Conservation (phyloP, 2,797 vertebrate species). For the Onychomys leucogaster region DNA sequence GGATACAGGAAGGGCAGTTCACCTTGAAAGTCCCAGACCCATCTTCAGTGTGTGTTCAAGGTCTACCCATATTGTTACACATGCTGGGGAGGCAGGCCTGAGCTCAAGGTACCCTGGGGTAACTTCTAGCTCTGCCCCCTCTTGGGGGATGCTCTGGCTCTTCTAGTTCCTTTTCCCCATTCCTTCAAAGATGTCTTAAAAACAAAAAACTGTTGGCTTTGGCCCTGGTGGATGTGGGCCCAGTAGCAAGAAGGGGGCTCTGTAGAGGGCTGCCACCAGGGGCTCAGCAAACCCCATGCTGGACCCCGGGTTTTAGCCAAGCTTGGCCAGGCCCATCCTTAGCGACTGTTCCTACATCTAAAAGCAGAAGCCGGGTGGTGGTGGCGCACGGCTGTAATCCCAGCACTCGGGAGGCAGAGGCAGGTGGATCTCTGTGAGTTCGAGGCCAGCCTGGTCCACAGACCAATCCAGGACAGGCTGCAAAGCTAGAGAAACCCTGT, state of each 20-base stretch:
- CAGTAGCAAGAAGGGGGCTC: not conserved
- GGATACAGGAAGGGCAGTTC: not conserved
- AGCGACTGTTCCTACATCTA: not conserved
- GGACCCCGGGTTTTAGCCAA: not conserved
- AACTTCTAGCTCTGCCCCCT: not conserved
- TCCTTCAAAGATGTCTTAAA: not conserved
- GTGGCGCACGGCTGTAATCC: no score
- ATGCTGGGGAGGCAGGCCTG: not conserved
- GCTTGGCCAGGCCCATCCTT: not conserved
- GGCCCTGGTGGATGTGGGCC: not conserved
- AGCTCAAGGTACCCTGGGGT: not conserved
- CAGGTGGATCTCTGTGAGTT: no score
- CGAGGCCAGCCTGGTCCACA: no score
- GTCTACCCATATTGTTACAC: no score
- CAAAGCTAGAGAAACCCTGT: no score
- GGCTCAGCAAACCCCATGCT: not conserved
- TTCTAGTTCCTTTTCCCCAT: not conserved
- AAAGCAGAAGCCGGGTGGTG: no score
- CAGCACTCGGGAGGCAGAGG: no score
- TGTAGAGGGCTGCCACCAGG: no score
- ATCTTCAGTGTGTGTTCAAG: not conserved
- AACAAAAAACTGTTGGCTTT: not conserved
- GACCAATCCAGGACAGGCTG: no score
- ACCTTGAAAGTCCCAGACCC: not conserved
- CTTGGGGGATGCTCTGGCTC: not conserved